phyloP scores from a whole-genome alignment of 1,140 invertebrate genomes.

The Sinella curviseta region DNA sequence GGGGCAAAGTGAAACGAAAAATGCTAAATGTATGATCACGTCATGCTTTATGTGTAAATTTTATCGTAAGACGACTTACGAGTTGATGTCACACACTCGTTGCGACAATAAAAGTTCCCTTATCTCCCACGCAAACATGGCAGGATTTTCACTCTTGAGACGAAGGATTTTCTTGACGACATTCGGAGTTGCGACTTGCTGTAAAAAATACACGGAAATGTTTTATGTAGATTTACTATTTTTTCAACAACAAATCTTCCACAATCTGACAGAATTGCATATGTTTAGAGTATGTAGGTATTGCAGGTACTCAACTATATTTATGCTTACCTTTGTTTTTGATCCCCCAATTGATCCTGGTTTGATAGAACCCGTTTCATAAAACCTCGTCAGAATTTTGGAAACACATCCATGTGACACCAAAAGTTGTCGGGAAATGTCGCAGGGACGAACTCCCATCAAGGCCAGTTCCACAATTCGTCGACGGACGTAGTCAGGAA shows the following conservation, averaged over 20 bases:
- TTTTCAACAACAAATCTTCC: neutral
- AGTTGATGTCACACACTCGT: slow-evolving; percentile 70
- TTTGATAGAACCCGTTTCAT: slow-evolving; percentile 88
- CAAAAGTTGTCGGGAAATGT: slow-evolving; percentile 89
- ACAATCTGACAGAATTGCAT: neutral
- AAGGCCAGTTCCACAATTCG: slow-evolving; percentile 90
- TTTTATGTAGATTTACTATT: neutral
- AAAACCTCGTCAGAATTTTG: slow-evolving; percentile 95
- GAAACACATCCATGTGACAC: slow-evolving; percentile 96
- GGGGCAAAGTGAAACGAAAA: too few relatives aligned
- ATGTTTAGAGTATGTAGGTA: neutral
- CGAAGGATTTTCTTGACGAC: slow-evolving; percentile 88
- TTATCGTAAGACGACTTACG: slow-evolving; percentile 32
- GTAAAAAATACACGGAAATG: slow-evolving; percentile 46
- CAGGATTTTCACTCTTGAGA: slow-evolving; percentile 86
- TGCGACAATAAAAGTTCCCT: slow-evolving; percentile 80
- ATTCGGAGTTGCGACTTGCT: slow-evolving; percentile 90
- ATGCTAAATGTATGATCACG: too few relatives aligned
- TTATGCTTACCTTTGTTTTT: slow-evolving; percentile 78
- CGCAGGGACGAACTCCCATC: slow-evolving; percentile 88
- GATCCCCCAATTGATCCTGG: slow-evolving; percentile 86
- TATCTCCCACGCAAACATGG: slow-evolving; percentile 92
- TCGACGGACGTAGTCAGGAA: slow-evolving; percentile 89
- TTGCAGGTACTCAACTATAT: neutral
- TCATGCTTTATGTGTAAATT: too few relatives aligned